Percentiles rank a stretch among this genome's conserved stretches.
These are phyloP conservation scores for Anguilla japonica DNA, from an alignment of 2,113 vertebrate genomes.

Conservation along the genomic window DNA sequence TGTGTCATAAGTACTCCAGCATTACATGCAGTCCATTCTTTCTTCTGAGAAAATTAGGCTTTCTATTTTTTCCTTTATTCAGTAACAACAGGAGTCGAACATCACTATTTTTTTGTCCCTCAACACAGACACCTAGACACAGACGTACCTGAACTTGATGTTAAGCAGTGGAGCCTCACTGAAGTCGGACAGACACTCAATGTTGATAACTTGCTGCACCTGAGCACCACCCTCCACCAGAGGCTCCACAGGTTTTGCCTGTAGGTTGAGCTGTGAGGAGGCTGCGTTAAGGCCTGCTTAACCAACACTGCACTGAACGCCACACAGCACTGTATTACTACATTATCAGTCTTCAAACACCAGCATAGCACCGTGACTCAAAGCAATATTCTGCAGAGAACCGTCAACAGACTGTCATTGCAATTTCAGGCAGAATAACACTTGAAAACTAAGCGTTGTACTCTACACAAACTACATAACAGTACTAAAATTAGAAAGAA, in stretches of 20 bases:
- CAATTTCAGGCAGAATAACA: background rate
- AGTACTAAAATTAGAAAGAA: no score
- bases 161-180: constrained; percentile 78
- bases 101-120: no score
- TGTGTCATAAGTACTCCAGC: no score
- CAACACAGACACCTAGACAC: background rate
- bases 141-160: constrained; percentile 82
- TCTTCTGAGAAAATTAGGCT: background rate
- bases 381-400: background rate
- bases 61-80: no score
- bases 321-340: background rate
- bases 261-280: constrained; percentile 80
- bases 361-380: background rate
- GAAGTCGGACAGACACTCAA: constrained; percentile 87
- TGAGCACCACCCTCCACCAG: constrained; percentile 88
- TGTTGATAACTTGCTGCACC: constrained; percentile 91
- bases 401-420: no score
- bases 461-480: no score
- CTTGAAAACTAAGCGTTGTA: background rate
- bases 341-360: background rate
- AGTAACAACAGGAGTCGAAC: no score
- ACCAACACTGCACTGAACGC: background rate
- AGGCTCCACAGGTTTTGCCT: constrained; percentile 82
- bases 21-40: background rate
- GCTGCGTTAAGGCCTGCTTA: constrained; percentile 62